phyloP scores from a whole-genome alignment of 53 echinoderm and acorn worm genomes.

The Antedon mediterranea region DNA sequence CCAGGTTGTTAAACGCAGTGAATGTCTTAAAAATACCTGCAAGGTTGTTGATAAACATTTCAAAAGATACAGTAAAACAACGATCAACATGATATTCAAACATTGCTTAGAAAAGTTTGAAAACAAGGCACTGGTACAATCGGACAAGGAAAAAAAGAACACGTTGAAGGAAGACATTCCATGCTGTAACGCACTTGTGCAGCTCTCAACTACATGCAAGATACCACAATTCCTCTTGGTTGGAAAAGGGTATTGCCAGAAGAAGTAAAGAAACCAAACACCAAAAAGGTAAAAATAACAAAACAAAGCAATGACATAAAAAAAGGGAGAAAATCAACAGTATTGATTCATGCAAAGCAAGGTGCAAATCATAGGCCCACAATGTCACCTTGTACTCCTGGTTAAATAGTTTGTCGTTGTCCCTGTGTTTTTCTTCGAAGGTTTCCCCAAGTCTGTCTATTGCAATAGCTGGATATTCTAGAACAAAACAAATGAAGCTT shows the following conservation, averaged over 20 bases:
- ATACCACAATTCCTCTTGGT: background rate
- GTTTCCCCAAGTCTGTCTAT: background rate
- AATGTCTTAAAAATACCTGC: too few relatives aligned
- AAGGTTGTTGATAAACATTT: too few relatives aligned
- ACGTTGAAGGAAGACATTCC: background rate
- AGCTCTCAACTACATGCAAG: background rate
- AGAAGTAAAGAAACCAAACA: background rate
- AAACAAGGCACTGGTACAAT: too few relatives aligned
- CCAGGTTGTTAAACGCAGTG: too few relatives aligned
- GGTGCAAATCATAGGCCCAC: background rate
- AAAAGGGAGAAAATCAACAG: too few relatives aligned
- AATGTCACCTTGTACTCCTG: background rate
- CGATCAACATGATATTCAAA: too few relatives aligned
- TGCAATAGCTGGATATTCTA: conserved; percentile 4
- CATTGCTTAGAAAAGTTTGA: too few relatives aligned
- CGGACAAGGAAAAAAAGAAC: too few relatives aligned
- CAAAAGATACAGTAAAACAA: too few relatives aligned
- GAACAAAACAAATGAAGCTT: background rate
- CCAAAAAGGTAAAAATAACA: background rate
- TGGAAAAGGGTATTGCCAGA: background rate
- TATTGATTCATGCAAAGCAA: background rate
- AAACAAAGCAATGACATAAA: too few relatives aligned
- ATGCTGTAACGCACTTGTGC: background rate
- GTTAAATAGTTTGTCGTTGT: background rate
- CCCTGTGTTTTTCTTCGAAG: background rate